A percentile compares a stretch with the other conserved stretches of the same genome.
Evolutionary conservation across 2,888 invertebrate species (phyloP).

Genomic region (Allygus modestus): DNA sequence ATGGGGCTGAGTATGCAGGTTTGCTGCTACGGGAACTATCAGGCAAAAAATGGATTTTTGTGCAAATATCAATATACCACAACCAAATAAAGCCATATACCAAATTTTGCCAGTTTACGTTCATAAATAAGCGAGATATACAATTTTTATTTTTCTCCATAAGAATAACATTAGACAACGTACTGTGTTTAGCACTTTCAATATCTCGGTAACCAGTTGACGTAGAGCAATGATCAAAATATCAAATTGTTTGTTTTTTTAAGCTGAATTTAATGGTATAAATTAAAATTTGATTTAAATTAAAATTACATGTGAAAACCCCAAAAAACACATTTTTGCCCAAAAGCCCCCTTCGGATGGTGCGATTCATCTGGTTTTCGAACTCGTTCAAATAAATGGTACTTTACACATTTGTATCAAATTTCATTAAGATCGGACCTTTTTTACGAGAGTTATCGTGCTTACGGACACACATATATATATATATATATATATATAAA

Average conservation of each 20-base stretch:
- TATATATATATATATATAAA: slow-evolving; percentile 5
- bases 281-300: background rate
- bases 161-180: background rate
- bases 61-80: background rate
- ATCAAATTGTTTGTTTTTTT: background rate
- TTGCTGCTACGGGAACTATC: background rate
- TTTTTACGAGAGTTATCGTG: background rate
- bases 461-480: background rate
- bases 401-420: background rate
- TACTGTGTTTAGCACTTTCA: background rate
- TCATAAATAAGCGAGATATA: background rate
- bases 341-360: background rate
- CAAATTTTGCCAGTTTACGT: background rate
- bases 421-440: background rate
- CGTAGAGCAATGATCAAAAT: background rate
- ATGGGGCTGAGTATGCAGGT: background rate
- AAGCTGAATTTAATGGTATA: background rate
- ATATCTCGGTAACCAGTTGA: background rate
- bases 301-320: background rate
- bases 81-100: background rate
- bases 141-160: background rate
- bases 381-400: background rate
- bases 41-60: background rate
- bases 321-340: background rate
- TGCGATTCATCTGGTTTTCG: background rate